Evolutionary conservation across 2,888 invertebrate species (phyloP).

Genomic region (Aporophyla nigra): DNA sequence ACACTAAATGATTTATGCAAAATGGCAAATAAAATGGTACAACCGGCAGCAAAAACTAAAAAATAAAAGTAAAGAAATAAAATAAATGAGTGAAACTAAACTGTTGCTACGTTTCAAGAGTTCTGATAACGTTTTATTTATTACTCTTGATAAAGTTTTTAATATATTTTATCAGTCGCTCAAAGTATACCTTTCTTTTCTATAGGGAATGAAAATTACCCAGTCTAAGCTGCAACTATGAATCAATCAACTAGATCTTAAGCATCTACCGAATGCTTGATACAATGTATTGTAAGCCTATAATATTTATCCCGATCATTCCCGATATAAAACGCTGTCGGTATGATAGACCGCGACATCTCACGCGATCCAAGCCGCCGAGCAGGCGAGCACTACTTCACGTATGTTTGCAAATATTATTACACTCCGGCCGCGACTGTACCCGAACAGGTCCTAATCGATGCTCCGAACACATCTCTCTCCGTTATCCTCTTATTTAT

Average conservation of each 20-base stretch:
- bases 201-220: neutral
- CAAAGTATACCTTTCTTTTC: too few species aligned
- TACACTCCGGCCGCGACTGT: slow-evolving; percentile 24
- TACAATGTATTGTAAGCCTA: neutral
- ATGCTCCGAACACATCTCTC: slow-evolving; percentile 20
- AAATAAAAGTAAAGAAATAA: neutral
- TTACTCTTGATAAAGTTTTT: neutral
- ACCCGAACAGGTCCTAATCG: slow-evolving; percentile 24
- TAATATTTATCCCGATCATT: slow-evolving; percentile 14
- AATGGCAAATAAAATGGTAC: slow-evolving; percentile 52
- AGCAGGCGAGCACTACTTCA: slow-evolving; percentile 21
- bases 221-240: neutral
- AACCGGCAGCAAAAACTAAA: slow-evolving; percentile 20
- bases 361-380: slow-evolving; percentile 28
- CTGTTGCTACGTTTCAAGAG: too few species aligned
- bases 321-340: slow-evolving; percentile 11
- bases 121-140: too few species aligned
- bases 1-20: slow-evolving; percentile 53
- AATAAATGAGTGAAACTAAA: neutral
- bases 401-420: slow-evolving; percentile 36
- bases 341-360: slow-evolving; percentile 12
- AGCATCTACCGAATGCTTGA: slow-evolving; percentile 11
- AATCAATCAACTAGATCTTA: slow-evolving; percentile 11
- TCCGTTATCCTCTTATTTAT: slow-evolving; percentile 56
- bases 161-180: too few species aligned